Evolutionary conservation across 2,888 invertebrate genomes (phyloP).

Genomic region (Brenthis daphne): DNA sequence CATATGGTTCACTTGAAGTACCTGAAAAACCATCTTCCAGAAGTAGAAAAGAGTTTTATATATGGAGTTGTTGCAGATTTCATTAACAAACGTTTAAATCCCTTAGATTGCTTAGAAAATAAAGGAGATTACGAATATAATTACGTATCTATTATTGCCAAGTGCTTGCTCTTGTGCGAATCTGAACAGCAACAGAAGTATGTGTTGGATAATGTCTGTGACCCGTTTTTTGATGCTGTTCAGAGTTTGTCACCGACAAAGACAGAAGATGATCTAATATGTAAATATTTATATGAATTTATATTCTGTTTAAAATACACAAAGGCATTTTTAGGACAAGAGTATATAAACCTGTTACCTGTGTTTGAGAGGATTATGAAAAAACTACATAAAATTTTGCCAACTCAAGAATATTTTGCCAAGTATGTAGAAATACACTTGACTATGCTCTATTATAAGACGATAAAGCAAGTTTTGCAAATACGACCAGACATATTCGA

Average conservation of each 20-base stretch:
- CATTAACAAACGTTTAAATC: constrained; percentile 41
- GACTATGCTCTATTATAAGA: constrained; percentile 57
- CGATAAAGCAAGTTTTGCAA: constrained; percentile 50
- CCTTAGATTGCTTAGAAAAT: constrained; percentile 31
- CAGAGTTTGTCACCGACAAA: constrained; percentile 33
- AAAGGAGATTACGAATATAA: constrained; percentile 12
- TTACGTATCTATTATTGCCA: constrained; percentile 51
- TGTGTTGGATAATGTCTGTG: constrained; percentile 47
- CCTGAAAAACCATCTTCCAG: constrained; percentile 47
- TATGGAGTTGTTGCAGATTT: constrained; percentile 42
- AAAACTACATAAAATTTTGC: constrained; percentile 50
- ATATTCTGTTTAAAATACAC: constrained; percentile 50
- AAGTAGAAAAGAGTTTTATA: constrained; percentile 45
- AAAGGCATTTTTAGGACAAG: constrained; percentile 49
- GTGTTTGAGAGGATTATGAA: constrained; percentile 50
- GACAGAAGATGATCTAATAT: constrained; percentile 19
- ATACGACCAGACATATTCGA: constrained; percentile 50
- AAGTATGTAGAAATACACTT: constrained; percentile 52
- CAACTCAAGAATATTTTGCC: constrained; percentile 51
- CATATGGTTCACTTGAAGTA: constrained; percentile 44
- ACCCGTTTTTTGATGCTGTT: constrained; percentile 50
- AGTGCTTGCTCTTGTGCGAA: constrained; percentile 52
- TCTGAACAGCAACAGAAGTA: constrained; percentile 45
- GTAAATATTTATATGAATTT: constrained; percentile 45
- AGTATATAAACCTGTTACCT: constrained; percentile 50